Conservation (phyloP, 1,140 invertebrate species). For the Parapsyche elsis region DNA sequence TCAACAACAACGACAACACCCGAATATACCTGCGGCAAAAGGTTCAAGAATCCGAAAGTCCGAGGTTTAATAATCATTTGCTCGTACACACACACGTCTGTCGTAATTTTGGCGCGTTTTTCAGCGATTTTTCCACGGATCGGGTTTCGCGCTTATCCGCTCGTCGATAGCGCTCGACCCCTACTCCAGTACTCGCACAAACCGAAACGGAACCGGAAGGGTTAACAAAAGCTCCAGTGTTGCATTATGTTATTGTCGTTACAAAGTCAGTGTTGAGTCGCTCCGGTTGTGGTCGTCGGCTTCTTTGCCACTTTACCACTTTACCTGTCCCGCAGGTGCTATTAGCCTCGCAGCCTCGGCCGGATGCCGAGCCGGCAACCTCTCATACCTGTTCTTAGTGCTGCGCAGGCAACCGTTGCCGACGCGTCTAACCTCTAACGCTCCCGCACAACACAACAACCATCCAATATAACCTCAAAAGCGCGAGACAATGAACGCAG, state of each 20-base stretch:
- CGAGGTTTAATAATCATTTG: too few species aligned
- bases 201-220: too few species aligned
- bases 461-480: not conserved
- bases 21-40: too few species aligned
- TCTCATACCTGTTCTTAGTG: conserved; percentile 41
- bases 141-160: not conserved
- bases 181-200: too few species aligned
- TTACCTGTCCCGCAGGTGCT: conserved; percentile 45
- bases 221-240: too few species aligned
- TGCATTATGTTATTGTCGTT: too few species aligned
- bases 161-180: not conserved
- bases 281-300: not conserved
- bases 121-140: too few species aligned
- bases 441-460: not conserved
- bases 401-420: conserved; percentile 30
- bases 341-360: conserved; percentile 41
- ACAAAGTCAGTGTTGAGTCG: too few species aligned
- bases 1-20: too few species aligned
- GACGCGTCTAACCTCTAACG: conserved; percentile 29
- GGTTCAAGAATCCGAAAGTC: too few species aligned
- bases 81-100: too few species aligned
- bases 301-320: conserved; percentile 16
- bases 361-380: conserved; percentile 18
- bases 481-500: not conserved
- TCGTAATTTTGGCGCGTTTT: conserved; percentile 15